These are phyloP conservation scores for Nezara viridula DNA, from an alignment of 2,888 invertebrate species.

Conservation along the genomic window DNA sequence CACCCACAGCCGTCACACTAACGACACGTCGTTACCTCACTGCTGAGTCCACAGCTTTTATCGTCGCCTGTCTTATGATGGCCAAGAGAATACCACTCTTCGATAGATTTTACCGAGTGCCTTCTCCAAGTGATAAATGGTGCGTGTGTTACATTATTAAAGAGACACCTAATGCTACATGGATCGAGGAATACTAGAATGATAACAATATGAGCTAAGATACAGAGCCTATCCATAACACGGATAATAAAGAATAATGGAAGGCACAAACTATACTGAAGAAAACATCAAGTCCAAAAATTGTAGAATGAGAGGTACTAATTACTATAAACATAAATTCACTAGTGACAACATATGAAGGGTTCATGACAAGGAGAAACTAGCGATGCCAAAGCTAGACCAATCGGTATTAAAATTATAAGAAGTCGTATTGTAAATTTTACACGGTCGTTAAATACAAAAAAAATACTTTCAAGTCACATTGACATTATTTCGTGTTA, in stretches of 20 bases:
- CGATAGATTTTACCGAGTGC: background rate
- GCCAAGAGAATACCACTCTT: background rate
- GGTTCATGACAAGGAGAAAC: too few relatives aligned
- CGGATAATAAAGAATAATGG: background rate
- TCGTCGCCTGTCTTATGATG: constrained; percentile 14
- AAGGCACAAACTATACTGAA: too few relatives aligned
- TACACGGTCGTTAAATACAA: too few relatives aligned
- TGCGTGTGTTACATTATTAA: background rate
- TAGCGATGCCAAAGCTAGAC: too few relatives aligned
- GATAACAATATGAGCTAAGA: background rate
- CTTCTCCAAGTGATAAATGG: background rate
- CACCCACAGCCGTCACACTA: constrained; percentile 33
- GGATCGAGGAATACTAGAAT: background rate
- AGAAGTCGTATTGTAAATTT: too few relatives aligned
- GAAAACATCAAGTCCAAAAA: too few relatives aligned
- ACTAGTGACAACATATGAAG: too few relatives aligned
- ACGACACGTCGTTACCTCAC: background rate
- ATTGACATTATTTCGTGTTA: too few relatives aligned
- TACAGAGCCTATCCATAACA: background rate
- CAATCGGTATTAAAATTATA: too few relatives aligned
- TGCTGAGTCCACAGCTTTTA: constrained; percentile 10
- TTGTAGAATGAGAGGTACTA: too few relatives aligned
- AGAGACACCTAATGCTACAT: background rate
- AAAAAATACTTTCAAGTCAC: too few relatives aligned
- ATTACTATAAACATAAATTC: too few relatives aligned